A percentile compares a stretch with the other conserved stretches of the same genome.
Conservation (phyloP, 2,113 vertebrate genomes). For the Xyrauchen texanus region DNA sequence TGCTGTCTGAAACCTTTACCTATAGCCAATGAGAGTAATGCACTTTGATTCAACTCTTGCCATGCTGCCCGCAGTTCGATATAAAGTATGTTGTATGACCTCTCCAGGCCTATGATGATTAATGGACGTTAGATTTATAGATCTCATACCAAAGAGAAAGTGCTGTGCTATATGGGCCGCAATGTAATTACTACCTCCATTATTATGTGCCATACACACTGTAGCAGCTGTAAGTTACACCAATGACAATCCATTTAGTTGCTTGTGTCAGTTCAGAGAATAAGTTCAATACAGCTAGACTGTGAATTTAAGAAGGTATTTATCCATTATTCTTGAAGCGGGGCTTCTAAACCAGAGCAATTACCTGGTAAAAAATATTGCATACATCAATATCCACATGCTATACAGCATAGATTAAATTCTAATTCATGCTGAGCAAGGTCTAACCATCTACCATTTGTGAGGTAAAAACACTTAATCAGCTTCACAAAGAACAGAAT, state of each 20-base stretch:
- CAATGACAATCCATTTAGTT: neutral
- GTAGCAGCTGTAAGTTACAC: neutral
- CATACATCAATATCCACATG: conserved; percentile 12
- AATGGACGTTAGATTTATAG: conserved; percentile 36
- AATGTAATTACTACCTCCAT: conserved; percentile 36
- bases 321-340: neutral
- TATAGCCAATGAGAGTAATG: conserved; percentile 10
- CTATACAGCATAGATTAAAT: neutral
- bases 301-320: neutral
- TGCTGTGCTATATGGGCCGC: neutral
- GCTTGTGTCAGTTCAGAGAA: neutral
- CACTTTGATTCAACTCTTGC: conserved; percentile 10
- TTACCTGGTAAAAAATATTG: conserved; percentile 8
- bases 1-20: neutral
- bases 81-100: conserved; percentile 26
- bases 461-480: too few relatives aligned
- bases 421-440: conserved; percentile 14
- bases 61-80: conserved; percentile 15
- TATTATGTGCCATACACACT: neutral
- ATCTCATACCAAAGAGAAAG: conserved; percentile 20
- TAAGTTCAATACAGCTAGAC: neutral
- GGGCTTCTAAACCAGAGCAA: neutral
- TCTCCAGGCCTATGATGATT: conserved; percentile 29
- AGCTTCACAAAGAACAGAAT: too few relatives aligned
- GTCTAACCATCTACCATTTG: too few relatives aligned